Percentiles rank a stretch among this genome's conserved stretches.
Evolutionary conservation across 1,140 invertebrate genomes (phyloP).

Genomic region (Goniozus legneri): DNA sequence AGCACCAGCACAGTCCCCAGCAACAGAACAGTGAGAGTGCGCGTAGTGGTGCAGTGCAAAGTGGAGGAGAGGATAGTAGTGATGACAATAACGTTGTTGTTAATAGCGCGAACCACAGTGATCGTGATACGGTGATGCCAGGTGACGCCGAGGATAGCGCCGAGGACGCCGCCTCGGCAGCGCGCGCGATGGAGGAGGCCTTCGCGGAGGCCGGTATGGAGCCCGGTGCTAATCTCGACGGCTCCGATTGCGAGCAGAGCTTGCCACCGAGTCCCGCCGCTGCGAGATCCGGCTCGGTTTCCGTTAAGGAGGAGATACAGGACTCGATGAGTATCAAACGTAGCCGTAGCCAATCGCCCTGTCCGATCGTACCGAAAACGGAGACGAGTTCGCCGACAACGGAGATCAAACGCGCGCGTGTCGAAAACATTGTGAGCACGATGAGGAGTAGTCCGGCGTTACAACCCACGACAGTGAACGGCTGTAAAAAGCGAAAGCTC

Average conservation of each 20-base stretch:
- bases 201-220: slow-evolving; percentile 58
- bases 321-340: slow-evolving; percentile 56
- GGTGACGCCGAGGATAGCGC: slow-evolving; percentile 62
- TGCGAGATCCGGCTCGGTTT: slow-evolving; percentile 58
- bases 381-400: slow-evolving; percentile 49
- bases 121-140: slow-evolving; percentile 56
- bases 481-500: slow-evolving; percentile 94
- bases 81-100: slow-evolving; percentile 49
- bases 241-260: slow-evolving; percentile 65
- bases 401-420: slow-evolving; percentile 85
- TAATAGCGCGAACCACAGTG: slow-evolving; percentile 45
- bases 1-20: slow-evolving; percentile 34
- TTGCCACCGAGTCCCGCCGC: slow-evolving; percentile 61
- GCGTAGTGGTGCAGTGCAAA: slow-evolving; percentile 51
- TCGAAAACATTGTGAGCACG: slow-evolving; percentile 91
- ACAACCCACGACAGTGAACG: slow-evolving; percentile 72
- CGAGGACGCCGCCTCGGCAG: slow-evolving; percentile 57
- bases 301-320: slow-evolving; percentile 62
- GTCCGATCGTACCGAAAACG: slow-evolving; percentile 44
- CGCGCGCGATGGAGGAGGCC: slow-evolving; percentile 60
- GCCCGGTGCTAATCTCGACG: slow-evolving; percentile 61
- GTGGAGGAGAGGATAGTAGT: slow-evolving; percentile 49
- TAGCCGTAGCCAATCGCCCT: slow-evolving; percentile 47
- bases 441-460: slow-evolving; percentile 82
- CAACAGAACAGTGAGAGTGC: slow-evolving; percentile 49